Base-by-base conservation (phyloP, 64 coral and sea anemone species). In the Stichodactyla mertensii region DNA sequence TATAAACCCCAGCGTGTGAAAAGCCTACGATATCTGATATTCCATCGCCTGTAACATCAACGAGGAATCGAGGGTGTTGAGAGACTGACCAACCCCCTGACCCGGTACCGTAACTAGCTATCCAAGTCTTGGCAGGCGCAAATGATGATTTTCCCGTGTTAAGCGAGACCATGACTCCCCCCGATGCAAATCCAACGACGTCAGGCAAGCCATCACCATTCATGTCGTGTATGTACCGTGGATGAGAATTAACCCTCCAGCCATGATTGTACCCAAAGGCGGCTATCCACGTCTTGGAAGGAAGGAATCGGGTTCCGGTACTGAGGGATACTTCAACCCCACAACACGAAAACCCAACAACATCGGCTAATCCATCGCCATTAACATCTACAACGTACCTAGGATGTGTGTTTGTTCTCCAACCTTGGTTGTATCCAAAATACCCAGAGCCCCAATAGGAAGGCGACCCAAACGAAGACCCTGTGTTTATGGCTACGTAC, bases 281-380 rank as follows among this genome's bases (percentile, higher is more conserved):
- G 51, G 54, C 54, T 55, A 85, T 51, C 83, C 83, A 85, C 16
- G 0, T 58, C 31, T 16, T 85, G 8, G 19, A 15, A 0, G 83
- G 55, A 16, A 64, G 55, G 16, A 85, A 85, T 15, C 83, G 24
- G 16, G 45, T 64, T 13, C 83, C 83, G 13, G 83, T 85, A 20
- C 22, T 55, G 16, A 77, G 51, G 11, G 67, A 77, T 6, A 87
- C 60, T 16, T 56, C 36, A 5, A 77, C 67, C 7, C 85, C 85
- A 87, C 61, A 54, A 19, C 67, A 56, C 7, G 85, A 54, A 55
- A 87, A 87, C 56, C 85, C 85, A 16, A 87, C 45, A 71, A 87
- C 57, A 74, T 87, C 85, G n/a, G 67, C 28, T 55, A 77, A 51
- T 10, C 85, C 85, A 87, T 87, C 85, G 28, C 85, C 85, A 55